These are phyloP conservation scores for Avahi laniger DNA, from an alignment of 2,797 vertebrate genomes.

Conservation along the genomic window DNA sequence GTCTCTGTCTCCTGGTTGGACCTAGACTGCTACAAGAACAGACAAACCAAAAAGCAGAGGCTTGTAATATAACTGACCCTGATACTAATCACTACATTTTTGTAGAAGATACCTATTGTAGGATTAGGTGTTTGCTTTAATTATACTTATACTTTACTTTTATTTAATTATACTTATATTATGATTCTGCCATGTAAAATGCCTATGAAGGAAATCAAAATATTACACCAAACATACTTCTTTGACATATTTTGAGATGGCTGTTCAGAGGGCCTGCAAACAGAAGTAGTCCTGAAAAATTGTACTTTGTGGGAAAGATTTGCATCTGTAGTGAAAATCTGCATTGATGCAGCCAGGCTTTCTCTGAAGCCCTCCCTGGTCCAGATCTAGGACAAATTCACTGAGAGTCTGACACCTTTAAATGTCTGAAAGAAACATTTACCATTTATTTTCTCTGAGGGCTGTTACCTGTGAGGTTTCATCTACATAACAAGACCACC, in stretches of 20 bases:
- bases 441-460: not conserved
- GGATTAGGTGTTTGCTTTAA: not conserved
- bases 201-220: not conserved
- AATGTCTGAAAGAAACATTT: not conserved
- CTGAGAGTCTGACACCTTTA: not conserved
- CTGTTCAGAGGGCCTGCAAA: too few relatives aligned
- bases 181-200: not conserved
- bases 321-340: too few relatives aligned
- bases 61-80: not conserved
- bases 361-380: not conserved
- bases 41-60: not conserved
- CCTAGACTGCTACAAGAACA: not conserved
- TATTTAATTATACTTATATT: not conserved
- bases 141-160: not conserved
- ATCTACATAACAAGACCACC: not conserved
- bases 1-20: not conserved
- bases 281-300: too few relatives aligned
- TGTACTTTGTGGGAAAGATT: too few relatives aligned
- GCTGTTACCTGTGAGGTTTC: not conserved
- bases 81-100: not conserved
- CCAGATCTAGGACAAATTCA: not conserved
- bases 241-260: too few relatives aligned
- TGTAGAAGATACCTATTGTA: not conserved
- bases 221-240: too few relatives aligned
- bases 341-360: too few relatives aligned